A percentile compares a stretch with the other conserved stretches of the same genome.
Conservation (phyloP, 2,113 vertebrate species). For the Dromaius novaehollandiae region DNA sequence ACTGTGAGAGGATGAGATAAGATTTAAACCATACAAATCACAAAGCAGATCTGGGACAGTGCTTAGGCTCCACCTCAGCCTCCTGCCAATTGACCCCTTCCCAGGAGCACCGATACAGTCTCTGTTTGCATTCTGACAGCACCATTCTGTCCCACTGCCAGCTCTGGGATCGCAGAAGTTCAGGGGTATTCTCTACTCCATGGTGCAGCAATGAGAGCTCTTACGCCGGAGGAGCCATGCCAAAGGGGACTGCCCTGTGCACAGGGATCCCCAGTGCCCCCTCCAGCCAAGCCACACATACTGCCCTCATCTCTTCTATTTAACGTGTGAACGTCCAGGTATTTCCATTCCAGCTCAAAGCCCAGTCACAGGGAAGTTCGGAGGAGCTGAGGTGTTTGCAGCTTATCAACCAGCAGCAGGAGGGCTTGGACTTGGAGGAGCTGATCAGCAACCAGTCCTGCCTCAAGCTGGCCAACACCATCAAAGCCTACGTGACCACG, state of each 20-base stretch:
- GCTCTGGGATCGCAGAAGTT: not conserved
- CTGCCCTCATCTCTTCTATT: not conserved
- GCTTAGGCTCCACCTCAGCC: not conserved
- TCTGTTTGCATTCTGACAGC: not conserved
- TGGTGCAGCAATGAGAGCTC: not conserved
- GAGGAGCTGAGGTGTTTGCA: conserved; percentile 87
- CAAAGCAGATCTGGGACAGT: not conserved
- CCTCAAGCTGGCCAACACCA: conserved; percentile 84
- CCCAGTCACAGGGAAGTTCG: conserved; percentile 77
- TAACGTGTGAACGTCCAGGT: fast-evolving
- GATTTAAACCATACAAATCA: not conserved
- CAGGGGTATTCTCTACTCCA: no score
- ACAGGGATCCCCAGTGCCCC: not conserved
- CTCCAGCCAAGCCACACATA: fast-evolving
- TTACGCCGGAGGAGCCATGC: not conserved
- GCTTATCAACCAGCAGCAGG: conserved; percentile 79
- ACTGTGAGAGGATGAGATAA: not conserved
- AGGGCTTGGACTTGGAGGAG: conserved; percentile 78
- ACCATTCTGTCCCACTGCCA: not conserved
- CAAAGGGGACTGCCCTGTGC: not conserved
- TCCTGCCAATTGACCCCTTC: not conserved
- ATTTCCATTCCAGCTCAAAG: conserved; percentile 55
- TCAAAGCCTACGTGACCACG: conserved; percentile 86
- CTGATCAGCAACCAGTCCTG: conserved; percentile 81
- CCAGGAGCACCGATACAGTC: not conserved